These are phyloP conservation scores for Philereme transversata DNA, from an alignment of 2,888 invertebrate genomes.

Conservation along the genomic window DNA sequence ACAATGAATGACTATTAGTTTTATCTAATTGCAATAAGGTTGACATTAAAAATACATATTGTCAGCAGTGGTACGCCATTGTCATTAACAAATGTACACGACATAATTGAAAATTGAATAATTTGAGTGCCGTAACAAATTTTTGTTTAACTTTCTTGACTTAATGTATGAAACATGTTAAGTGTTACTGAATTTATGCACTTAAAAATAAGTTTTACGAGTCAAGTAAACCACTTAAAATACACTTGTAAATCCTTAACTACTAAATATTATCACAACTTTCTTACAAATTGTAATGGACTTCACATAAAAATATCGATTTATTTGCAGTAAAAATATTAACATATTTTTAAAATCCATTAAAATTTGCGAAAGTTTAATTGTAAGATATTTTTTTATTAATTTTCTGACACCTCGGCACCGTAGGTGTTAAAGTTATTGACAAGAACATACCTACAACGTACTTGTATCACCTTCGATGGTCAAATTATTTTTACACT, in stretches of 20 bases:
- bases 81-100: not conserved
- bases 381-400: conserved; percentile 39
- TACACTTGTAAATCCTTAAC: conserved; percentile 20
- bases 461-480: conserved; percentile 27
- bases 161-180: conserved; percentile 3
- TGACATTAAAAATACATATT: too few relatives aligned
- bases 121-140: not conserved
- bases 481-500: conserved; percentile 13
- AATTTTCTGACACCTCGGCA: conserved; percentile 37
- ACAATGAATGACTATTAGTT: too few relatives aligned
- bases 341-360: conserved; percentile 30
- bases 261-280: conserved; percentile 15
- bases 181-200: conserved; percentile 16
- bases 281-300: conserved; percentile 27
- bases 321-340: conserved; percentile 42
- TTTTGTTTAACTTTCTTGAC: conserved; percentile 6
- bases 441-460: conserved; percentile 22
- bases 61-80: too few relatives aligned
- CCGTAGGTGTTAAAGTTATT: conserved; percentile 42
- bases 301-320: conserved; percentile 34
- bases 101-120: not conserved
- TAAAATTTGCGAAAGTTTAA: conserved; percentile 45
- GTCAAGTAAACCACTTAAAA: conserved; percentile 22
- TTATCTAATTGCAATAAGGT: too few relatives aligned
- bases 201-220: conserved; percentile 24